Evolutionary conservation across 2,797 vertebrate species (phyloP), one percentile per base, ranked within the genome.

Genomic region (Coranthus polyacanthus): DNA sequence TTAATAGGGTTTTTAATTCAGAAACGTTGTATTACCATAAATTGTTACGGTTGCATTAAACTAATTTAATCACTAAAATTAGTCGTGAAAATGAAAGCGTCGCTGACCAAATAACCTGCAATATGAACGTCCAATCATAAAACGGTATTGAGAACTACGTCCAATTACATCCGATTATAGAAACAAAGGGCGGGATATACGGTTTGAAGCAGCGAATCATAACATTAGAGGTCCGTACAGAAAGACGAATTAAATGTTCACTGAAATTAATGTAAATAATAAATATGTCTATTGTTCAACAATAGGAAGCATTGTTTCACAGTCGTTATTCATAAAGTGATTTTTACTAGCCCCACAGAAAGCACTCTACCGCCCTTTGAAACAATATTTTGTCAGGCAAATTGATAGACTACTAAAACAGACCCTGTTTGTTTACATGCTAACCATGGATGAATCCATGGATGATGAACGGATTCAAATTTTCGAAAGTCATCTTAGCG

Each of bases 361-460:
- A 22, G 1, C 0, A 7, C 0, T 11, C 3, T 26, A 0, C 16
- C 9, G 50, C 1, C 0, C 24, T 52, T 53, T 50, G 0, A 13
- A 39, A 12, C 0, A 21, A 41, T 39, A 24, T 50, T 60, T 53
- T 0, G 46, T 81, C 77, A 88, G 91, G 91, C 87, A 88, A 0
- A n/a, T 34, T n/a, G 0, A 0, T 2, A 9, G 72, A 36, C 75
- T 11, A 18, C 84, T 79, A 60, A n/a, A 2, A 16, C 0, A 18
- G 1, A 5, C 2, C 29, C 29, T 7, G 1, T 17, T 12, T 29
- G 58, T 70, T 79, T 62, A 53, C 51, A 32, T 22, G 12, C 16
- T 4, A 12, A 6, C 34, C 15, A 20, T 20, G 17, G n/a, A 6
- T 4, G 13, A 17, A 17, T 8, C 6, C 41, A 9, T 17, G 41